Conservation (phyloP, 1,140 invertebrate genomes). For the Cephus cinctus region DNA sequence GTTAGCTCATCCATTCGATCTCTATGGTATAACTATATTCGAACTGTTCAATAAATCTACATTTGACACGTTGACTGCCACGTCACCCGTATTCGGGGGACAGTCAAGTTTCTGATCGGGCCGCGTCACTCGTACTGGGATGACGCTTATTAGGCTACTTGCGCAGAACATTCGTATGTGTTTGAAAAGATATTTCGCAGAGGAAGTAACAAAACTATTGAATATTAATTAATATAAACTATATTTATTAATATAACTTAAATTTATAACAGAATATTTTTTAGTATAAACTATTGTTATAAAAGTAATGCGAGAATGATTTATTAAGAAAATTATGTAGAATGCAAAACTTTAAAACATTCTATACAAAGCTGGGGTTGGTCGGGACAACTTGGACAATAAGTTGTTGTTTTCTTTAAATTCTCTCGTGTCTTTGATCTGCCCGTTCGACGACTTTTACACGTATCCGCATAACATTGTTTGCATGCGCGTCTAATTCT, state of each 20-base stretch:
- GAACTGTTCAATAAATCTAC: no score
- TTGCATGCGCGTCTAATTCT: conserved; percentile 14
- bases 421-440: conserved; percentile 9
- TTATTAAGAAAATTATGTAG: conserved; percentile 11
- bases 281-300: no score
- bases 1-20: no score
- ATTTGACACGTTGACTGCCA: conserved; percentile 12
- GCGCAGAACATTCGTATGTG: neutral
- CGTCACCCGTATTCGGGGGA: conserved; percentile 11
- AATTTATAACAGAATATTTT: no score
- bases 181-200: conserved; percentile 7
- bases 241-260: no score
- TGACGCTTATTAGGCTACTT: conserved; percentile 14
- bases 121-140: conserved; percentile 9
- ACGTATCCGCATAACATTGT: conserved; percentile 13
- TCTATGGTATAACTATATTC: no score
- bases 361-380: conserved; percentile 2
- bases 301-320: no score
- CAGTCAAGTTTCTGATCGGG: conserved; percentile 9
- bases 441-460: conserved; percentile 9
- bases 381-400: conserved; percentile 1
- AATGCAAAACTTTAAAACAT: conserved; percentile 5
- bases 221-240: no score
- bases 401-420: conserved; percentile 11
- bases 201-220: conserved; percentile 9